phyloP scores from a whole-genome alignment of 2,888 invertebrate species.

The Antheraea assamensis region DNA sequence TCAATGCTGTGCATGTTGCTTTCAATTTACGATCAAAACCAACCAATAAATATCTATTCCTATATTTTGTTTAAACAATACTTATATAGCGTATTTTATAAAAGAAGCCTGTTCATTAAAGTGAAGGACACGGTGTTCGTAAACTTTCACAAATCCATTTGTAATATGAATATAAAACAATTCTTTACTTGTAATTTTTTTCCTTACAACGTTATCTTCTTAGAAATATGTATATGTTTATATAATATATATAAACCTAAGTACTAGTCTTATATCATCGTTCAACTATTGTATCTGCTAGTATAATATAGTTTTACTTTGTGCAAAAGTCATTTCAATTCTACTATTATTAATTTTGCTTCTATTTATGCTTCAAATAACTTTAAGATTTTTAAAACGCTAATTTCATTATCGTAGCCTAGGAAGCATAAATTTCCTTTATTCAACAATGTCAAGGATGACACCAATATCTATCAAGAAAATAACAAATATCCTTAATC shows the following conservation, averaged over 20 bases:
- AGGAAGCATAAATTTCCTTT: neutral
- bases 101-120: neutral
- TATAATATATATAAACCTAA: no score
- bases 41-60: neutral
- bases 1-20: neutral
- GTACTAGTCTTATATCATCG: no score
- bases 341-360: no score
- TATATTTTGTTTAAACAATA: neutral
- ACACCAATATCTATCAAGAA: neutral
- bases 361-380: no score
- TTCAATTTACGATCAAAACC: no score
- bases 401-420: no score
- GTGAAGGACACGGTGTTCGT: neutral
- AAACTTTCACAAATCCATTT: neutral
- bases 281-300: no score
- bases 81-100: neutral
- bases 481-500: neutral
- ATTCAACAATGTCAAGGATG: neutral
- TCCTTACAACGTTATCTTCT: neutral
- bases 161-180: neutral
- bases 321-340: no score
- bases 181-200: neutral
- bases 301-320: no score
- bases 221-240: neutral
- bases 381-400: no score